A percentile compares a stretch with the other conserved stretches of the same genome.
phyloP scores from a whole-genome alignment of 1,140 invertebrate species.

The Paramacrobiotus metropolitanus region DNA sequence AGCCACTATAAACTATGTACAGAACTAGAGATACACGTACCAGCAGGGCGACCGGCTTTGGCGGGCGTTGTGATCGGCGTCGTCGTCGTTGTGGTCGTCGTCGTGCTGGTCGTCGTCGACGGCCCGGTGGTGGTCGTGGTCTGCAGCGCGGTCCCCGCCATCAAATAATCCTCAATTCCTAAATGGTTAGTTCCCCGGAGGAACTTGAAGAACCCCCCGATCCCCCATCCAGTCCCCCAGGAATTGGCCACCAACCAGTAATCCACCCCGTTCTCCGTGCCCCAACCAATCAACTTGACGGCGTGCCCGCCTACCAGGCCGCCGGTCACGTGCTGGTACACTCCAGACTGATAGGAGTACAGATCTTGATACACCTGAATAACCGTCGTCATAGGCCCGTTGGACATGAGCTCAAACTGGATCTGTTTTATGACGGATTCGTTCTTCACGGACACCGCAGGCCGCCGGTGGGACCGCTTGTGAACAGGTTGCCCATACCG shows the following conservation, averaged over 20 bases:
- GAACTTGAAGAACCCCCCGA: neutral
- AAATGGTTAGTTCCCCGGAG: neutral
- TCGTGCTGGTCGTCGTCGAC: too few relatives aligned
- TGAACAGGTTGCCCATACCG: too few relatives aligned
- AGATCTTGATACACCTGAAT: neutral
- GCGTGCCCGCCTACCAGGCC: constrained; percentile 6
- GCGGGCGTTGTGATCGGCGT: too few relatives aligned
- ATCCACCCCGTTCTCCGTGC: constrained; percentile 16
- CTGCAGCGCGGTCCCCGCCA: neutral
- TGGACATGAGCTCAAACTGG: neutral
- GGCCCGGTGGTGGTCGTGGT: too few relatives aligned
- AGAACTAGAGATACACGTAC: too few relatives aligned
- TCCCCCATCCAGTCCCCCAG: constrained; percentile 8
- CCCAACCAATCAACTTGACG: constrained; percentile 18
- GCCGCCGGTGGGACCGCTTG: too few relatives aligned
- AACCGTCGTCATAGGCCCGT: neutral
- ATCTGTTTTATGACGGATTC: too few relatives aligned
- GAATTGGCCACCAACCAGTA: constrained; percentile 24
- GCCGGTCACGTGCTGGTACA: neutral
- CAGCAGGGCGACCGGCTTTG: too few relatives aligned
- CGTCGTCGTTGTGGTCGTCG: too few relatives aligned
- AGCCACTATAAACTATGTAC: too few relatives aligned
- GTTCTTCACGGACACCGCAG: too few relatives aligned
- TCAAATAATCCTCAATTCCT: neutral
- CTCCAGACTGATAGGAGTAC: neutral